Evolutionary conservation across 2,113 vertebrate genomes (phyloP).

Genomic region (Heterocephalus glaber): DNA sequence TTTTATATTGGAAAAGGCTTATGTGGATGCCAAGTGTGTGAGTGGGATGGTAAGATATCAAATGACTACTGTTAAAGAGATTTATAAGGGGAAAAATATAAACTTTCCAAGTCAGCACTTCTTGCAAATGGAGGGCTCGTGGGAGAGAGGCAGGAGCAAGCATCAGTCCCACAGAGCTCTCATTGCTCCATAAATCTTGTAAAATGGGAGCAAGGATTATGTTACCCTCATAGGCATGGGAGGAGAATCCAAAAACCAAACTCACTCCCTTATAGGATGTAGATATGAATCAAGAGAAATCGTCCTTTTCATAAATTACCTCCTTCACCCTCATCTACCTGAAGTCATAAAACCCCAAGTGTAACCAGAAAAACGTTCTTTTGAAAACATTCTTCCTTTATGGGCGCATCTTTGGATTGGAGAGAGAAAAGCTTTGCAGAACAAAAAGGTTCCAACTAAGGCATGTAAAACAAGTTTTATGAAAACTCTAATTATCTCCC

Average conservation of each 20-base stretch:
- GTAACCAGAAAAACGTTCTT: constrained; percentile 74
- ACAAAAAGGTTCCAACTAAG: constrained; percentile 49
- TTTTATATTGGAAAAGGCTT: constrained; percentile 16
- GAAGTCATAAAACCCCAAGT: constrained; percentile 68
- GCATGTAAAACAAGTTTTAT: constrained; percentile 63
- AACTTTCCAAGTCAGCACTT: constrained; percentile 36
- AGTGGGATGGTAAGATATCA: neutral
- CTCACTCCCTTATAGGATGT: constrained; percentile 74
- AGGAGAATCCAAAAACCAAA: constrained; percentile 76
- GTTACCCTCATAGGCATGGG: constrained; percentile 74
- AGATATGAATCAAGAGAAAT: constrained; percentile 66
- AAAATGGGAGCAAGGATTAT: constrained; percentile 45
- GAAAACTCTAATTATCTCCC: constrained; percentile 71
- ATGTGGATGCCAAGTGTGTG: neutral
- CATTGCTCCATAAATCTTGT: constrained; percentile 49
- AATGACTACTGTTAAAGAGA: constrained; percentile 10
- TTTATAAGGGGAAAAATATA: constrained; percentile 18
- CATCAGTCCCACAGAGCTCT: neutral
- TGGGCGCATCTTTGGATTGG: constrained; percentile 40
- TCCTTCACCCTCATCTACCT: constrained; percentile 48
- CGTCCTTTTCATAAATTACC: constrained; percentile 70
- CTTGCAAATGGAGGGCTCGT: neutral
- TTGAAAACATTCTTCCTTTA: constrained; percentile 42
- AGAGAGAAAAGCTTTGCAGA: constrained; percentile 23
- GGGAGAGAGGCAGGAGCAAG: neutral